phyloP scores from a whole-genome alignment of 2,888 invertebrate genomes.

The Agonopterix subpropinquella region DNA sequence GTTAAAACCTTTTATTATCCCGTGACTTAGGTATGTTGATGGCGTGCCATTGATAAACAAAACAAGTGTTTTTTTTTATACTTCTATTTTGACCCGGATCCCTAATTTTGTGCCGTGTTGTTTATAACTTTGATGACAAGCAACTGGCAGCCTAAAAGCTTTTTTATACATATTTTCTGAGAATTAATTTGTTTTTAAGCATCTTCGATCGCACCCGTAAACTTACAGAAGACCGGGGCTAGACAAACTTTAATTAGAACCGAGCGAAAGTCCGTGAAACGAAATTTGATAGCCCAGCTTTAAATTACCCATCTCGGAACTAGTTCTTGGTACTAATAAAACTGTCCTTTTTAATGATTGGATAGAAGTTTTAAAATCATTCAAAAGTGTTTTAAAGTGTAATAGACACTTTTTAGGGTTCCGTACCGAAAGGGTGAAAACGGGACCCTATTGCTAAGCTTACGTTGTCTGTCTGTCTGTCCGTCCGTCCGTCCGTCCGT shows the following conservation, averaged over 20 bases:
- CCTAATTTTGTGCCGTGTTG: not conserved
- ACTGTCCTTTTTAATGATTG: no score
- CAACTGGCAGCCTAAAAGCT: not conserved
- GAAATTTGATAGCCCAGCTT: constrained; percentile 7
- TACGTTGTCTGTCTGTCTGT: no score
- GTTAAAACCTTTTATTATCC: no score
- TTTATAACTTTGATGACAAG: not conserved
- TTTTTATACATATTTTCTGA: not conserved
- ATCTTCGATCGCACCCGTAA: not conserved
- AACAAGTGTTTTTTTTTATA: not conserved
- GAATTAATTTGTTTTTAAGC: not conserved
- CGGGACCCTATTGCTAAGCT: no score
- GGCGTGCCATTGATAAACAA: no score
- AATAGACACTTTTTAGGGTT: no score
- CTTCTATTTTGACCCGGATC: not conserved
- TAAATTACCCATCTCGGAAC: not conserved
- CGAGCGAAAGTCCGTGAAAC: constrained; percentile 5
- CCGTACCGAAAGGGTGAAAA: no score
- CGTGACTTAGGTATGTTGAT: no score
- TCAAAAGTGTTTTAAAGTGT: no score
- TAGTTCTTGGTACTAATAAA: no score
- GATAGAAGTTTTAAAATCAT: no score
- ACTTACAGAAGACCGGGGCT: not conserved
- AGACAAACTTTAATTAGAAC: constrained; percentile 13
- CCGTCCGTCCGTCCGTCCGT: no score